Conservation (phyloP, 2,888 invertebrate genomes). For the Eupithecia dodoneata region DNA sequence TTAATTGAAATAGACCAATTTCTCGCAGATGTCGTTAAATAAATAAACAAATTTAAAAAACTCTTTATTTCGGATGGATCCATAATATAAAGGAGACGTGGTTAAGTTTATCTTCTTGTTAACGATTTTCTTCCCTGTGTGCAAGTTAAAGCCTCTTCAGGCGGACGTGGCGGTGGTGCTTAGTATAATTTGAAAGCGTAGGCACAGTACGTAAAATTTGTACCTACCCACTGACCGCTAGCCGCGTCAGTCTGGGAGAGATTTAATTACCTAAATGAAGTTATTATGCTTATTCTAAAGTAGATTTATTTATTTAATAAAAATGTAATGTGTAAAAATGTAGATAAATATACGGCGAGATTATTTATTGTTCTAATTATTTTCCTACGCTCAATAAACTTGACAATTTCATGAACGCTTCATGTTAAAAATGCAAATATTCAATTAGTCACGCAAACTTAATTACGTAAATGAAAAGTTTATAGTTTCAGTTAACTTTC, state of each 20-base stretch:
- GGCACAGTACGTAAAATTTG: no score
- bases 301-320: neutral
- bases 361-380: neutral
- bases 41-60: no score
- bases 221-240: neutral
- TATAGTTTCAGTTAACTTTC: neutral
- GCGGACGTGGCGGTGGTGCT: neutral
- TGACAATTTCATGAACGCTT: slow-evolving; percentile 10
- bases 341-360: neutral
- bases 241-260: neutral
- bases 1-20: neutral
- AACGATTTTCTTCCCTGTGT: neutral
- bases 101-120: no score
- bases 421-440: slow-evolving; percentile 26
- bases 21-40: no score
- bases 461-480: slow-evolving; percentile 6
- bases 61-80: no score
- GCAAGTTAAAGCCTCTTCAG: neutral
- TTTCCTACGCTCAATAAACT: slow-evolving; percentile 12
- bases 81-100: no score
- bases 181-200: neutral
- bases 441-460: slow-evolving; percentile 29
- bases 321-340: no score
- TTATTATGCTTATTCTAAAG: neutral
- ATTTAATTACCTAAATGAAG: neutral